phyloP scores from a whole-genome alignment of 2,888 invertebrate species.

The Hirtodrosophila cameraria region DNA sequence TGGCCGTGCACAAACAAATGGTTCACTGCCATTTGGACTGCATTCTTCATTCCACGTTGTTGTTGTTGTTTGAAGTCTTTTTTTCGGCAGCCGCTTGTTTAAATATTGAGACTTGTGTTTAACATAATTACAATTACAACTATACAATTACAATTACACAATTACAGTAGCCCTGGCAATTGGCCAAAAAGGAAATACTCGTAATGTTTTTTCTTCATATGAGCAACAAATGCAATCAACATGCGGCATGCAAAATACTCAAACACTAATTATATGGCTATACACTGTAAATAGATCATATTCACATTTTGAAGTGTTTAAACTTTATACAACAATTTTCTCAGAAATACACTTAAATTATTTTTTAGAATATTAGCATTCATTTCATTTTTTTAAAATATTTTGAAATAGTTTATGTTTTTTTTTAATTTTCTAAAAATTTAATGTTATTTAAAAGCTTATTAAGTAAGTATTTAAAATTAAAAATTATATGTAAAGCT shows the following conservation, averaged over 20 bases:
- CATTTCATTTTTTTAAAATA: no score
- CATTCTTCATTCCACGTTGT: conserved; percentile 25
- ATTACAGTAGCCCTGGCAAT: conserved; percentile 60
- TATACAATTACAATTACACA: conserved; percentile 74
- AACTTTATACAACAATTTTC: no score
- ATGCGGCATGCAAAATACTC: conserved; percentile 59
- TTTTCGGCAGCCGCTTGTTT: conserved; percentile 59
- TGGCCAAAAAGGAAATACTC: conserved; percentile 23
- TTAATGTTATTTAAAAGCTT: no score
- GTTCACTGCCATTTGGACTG: conserved; percentile 72
- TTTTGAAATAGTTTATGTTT: no score
- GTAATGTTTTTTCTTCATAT: conserved; percentile 2
- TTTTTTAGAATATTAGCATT: no score
- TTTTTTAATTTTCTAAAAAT: no score
- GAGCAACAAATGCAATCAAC: conserved; percentile 58
- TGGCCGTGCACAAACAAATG: conserved; percentile 73
- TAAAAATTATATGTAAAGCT: no score
- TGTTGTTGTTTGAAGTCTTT: conserved; percentile 19
- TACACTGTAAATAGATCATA: no score
- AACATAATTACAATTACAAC: conserved; percentile 76
- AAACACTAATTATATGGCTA: conserved; percentile 61
- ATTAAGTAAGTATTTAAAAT: no score
- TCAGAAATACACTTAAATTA: no score
- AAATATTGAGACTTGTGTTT: conserved; percentile 76
- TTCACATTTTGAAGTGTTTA: no score